Evolutionary conservation across 1,140 invertebrate species (phyloP).

Genomic region (Bemisia tabaci): DNA sequence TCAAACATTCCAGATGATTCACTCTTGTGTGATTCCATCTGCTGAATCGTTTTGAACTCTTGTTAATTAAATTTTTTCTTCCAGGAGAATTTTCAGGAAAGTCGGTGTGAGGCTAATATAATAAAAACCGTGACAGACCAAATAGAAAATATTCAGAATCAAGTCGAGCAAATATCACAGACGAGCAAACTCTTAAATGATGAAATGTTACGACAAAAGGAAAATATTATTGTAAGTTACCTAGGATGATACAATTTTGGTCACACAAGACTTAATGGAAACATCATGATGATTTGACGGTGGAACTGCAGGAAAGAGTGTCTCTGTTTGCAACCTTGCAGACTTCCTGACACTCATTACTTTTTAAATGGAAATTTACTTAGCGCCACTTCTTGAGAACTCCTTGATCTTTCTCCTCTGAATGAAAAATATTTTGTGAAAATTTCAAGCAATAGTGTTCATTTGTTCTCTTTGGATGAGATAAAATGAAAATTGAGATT

Average conservation of each 20-base stretch:
- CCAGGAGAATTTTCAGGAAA: not conserved
- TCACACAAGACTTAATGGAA: not conserved
- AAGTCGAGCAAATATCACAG: not conserved
- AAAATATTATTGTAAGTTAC: not conserved
- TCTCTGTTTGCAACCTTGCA: not conserved
- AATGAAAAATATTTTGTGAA: too few relatives aligned
- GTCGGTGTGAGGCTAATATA: not conserved
- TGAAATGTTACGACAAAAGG: not conserved
- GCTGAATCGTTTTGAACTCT: not conserved
- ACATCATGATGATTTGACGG: not conserved
- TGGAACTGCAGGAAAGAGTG: not conserved
- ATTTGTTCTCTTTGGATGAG: too few relatives aligned
- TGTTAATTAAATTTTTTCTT: not conserved
- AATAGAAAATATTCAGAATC: not conserved
- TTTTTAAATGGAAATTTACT: not conserved
- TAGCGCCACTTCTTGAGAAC: not conserved
- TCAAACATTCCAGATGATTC: not conserved
- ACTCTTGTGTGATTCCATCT: not conserved
- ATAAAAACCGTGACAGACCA: not conserved
- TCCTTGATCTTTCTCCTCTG: not conserved
- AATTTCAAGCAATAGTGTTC: too few relatives aligned
- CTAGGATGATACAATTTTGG: not conserved
- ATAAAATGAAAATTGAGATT: too few relatives aligned
- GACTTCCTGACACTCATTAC: not conserved
- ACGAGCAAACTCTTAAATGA: not conserved